phyloP scores from a whole-genome alignment of 2,797 vertebrate genomes.

The Oreochromis mossambicus region DNA sequence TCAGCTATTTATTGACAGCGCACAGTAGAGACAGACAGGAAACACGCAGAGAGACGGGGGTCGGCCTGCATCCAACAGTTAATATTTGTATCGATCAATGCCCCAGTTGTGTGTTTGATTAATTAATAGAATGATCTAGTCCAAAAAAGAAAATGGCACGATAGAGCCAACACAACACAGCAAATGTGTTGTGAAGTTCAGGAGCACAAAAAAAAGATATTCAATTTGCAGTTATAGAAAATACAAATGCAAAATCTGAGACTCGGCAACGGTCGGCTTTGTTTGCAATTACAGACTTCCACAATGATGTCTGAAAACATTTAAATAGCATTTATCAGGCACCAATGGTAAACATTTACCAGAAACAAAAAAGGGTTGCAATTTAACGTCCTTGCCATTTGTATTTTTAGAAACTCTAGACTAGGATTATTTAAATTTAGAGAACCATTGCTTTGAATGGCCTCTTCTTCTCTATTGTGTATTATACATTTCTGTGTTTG shows the following conservation, averaged over 20 bases:
- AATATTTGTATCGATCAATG: not conserved
- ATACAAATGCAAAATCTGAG: not conserved
- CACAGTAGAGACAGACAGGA: not conserved
- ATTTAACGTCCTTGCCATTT: not conserved
- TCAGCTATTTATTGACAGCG: not conserved
- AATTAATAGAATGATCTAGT: not conserved
- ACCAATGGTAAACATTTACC: not conserved
- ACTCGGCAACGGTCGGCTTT: not conserved
- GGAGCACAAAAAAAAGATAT: not conserved
- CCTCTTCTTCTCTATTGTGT: not conserved
- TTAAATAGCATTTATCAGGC: not conserved
- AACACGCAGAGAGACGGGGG: not conserved
- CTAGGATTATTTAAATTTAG: not conserved
- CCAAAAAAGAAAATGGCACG: not conserved
- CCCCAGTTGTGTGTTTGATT: not conserved
- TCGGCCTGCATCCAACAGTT: not conserved
- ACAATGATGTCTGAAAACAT: not conserved
- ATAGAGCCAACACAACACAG: not conserved
- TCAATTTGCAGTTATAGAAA: not conserved
- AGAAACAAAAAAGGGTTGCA: not conserved
- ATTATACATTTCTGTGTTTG: not conserved
- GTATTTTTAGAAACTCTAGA: not conserved
- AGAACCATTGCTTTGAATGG: not conserved
- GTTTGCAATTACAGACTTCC: not conserved
- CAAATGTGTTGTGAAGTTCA: not conserved